These are phyloP conservation scores for Zosterops borbonicus DNA, from an alignment of 2,113 vertebrate genomes.

Conservation along the genomic window DNA sequence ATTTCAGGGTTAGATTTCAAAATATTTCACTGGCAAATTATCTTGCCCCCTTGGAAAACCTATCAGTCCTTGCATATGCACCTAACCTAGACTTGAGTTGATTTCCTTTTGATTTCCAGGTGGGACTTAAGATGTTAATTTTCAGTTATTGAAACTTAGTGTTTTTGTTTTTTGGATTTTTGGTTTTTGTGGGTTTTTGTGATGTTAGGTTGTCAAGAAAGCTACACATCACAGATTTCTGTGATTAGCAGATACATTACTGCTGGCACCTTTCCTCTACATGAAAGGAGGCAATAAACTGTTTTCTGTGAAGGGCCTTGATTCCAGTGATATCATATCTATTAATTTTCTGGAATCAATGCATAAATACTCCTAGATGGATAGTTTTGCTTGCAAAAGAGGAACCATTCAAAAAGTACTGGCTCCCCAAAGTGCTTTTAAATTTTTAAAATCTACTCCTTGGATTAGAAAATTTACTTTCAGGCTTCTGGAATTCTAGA, in stretches of 20 bases:
- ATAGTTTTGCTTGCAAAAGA: not conserved
- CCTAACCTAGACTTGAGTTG: not conserved
- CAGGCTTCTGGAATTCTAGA: not conserved
- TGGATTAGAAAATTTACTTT: not conserved
- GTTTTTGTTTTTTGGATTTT: not conserved
- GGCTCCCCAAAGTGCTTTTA: not conserved
- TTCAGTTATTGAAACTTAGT: not conserved
- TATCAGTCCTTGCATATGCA: not conserved
- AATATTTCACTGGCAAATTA: not conserved
- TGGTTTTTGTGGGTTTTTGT: not conserved
- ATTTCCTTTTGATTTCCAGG: not conserved
- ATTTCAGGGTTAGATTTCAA: not conserved
- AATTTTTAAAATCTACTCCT: not conserved
- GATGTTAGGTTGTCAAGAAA: not conserved
- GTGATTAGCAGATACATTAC: not conserved
- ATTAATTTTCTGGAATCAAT: not conserved
- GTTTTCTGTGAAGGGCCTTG: not conserved
- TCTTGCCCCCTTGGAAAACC: not conserved
- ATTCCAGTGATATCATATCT: not conserved
- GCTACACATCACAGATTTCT: not conserved
- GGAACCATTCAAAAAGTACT: not conserved
- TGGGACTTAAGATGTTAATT: not conserved
- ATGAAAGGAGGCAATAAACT: not conserved
- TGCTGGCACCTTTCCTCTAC: not conserved
- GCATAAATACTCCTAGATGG: not conserved